Conservation (phyloP, 1,140 invertebrate genomes). For the Theocolax elegans region DNA sequence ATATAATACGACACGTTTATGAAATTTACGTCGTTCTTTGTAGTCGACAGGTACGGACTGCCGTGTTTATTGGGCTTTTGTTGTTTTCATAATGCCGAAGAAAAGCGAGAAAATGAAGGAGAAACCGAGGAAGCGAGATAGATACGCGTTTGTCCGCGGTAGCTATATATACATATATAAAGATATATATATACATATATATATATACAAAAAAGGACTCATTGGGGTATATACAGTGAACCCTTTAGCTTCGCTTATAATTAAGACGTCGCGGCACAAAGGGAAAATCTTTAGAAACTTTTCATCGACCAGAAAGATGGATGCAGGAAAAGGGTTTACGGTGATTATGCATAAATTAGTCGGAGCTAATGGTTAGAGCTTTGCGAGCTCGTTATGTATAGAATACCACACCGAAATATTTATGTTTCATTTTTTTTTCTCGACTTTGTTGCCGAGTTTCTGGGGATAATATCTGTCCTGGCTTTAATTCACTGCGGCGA, state of each 20-base stretch:
- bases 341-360: slow-evolving; percentile 50
- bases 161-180: too few relatives aligned
- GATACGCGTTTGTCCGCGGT: too few relatives aligned
- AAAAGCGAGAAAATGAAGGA: slow-evolving; percentile 24
- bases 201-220: too few relatives aligned
- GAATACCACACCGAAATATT: slow-evolving; percentile 26
- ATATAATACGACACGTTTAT: slow-evolving; percentile 40
- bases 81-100: slow-evolving; percentile 17
- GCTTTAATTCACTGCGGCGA: slow-evolving; percentile 1
- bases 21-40: slow-evolving; percentile 40
- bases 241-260: too few relatives aligned
- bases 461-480: neutral
- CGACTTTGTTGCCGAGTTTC: neutral
- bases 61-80: slow-evolving; percentile 42
- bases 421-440: slow-evolving; percentile 20
- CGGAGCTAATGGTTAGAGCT: slow-evolving; percentile 27
- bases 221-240: too few relatives aligned
- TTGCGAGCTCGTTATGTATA: slow-evolving; percentile 3
- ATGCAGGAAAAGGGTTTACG: slow-evolving; percentile 39
- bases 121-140: too few relatives aligned
- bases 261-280: slow-evolving; percentile 28
- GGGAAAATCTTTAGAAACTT: slow-evolving; percentile 48
- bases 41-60: slow-evolving; percentile 29
- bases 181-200: too few relatives aligned
- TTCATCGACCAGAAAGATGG: slow-evolving; percentile 36